Percentiles rank a stretch among this genome's conserved stretches.
Evolutionary conservation across 2,888 invertebrate genomes (phyloP).

Genomic region (Pollenia griseotomentosa): DNA sequence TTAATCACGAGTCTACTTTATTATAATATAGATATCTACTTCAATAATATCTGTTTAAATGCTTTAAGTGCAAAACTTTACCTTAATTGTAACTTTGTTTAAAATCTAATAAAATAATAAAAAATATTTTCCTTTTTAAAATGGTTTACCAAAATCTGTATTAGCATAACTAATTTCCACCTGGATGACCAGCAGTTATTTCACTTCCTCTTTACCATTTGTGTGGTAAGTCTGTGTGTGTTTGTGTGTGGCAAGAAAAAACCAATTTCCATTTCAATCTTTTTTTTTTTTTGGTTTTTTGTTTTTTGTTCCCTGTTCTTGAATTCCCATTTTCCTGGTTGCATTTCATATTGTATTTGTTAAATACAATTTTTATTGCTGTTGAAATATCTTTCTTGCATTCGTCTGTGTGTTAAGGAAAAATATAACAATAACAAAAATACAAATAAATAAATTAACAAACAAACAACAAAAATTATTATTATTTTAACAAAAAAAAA

Average conservation of each 20-base stretch:
- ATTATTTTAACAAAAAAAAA: slow-evolving; percentile 50
- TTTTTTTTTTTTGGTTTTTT: neutral
- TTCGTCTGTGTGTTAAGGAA: neutral
- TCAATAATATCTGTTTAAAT: too few relatives aligned
- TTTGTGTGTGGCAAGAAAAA: slow-evolving; percentile 15
- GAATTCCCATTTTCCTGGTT: slow-evolving; percentile 30
- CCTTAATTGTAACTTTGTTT: too few relatives aligned
- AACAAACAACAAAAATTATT: slow-evolving; percentile 30
- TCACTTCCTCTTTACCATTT: neutral
- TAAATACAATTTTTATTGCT: slow-evolving; percentile 59
- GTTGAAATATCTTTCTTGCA: slow-evolving; percentile 45
- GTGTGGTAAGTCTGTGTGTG: neutral
- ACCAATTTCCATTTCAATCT: slow-evolving; percentile 50
- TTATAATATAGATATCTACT: too few relatives aligned
- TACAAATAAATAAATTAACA: slow-evolving; percentile 23
- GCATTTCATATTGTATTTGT: slow-evolving; percentile 48
- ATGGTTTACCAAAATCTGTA: slow-evolving; percentile 27
- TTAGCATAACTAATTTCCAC: slow-evolving; percentile 49
- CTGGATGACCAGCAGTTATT: slow-evolving; percentile 23
- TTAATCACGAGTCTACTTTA: too few relatives aligned
- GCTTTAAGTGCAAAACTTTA: too few relatives aligned
- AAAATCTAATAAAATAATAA: neutral
- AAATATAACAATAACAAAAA: slow-evolving; percentile 42
- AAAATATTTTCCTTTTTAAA: neutral
- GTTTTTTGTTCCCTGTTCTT: neutral